Evolutionary conservation across 2,888 invertebrate species (phyloP).

Genomic region (Amphipyra tragopoginis): DNA sequence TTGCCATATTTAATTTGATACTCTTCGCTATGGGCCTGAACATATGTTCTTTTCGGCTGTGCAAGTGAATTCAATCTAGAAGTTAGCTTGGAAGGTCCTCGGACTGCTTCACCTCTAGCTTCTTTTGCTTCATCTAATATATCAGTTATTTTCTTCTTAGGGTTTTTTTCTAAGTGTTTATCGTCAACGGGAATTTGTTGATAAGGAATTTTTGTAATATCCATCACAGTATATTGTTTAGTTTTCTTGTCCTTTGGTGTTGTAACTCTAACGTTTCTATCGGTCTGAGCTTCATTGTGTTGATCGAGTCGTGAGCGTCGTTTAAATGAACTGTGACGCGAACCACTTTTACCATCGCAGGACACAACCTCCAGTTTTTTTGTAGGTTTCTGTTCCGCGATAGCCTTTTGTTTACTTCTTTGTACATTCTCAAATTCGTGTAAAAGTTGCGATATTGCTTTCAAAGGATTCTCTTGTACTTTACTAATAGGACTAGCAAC

Average conservation of each 20-base stretch:
- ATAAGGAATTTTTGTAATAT: constrained; percentile 52
- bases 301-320: constrained; percentile 69
- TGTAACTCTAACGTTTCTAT: constrained; percentile 42
- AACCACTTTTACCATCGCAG: constrained; percentile 57
- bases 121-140: constrained; percentile 83
- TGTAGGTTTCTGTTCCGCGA: constrained; percentile 59
- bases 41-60: constrained; percentile 80
- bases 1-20: constrained; percentile 72
- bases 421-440: constrained; percentile 81
- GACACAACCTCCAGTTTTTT: constrained; percentile 67
- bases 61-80: constrained; percentile 80
- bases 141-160: constrained; percentile 73
- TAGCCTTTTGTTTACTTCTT: constrained; percentile 70
- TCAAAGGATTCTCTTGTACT: constrained; percentile 75
- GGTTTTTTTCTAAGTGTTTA: constrained; percentile 57
- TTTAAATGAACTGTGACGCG: constrained; percentile 60
- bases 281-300: constrained; percentile 54
- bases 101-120: constrained; percentile 84
- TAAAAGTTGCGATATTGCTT: constrained; percentile 82
- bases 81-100: constrained; percentile 76
- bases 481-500: constrained; percentile 55
- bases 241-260: constrained; percentile 55
- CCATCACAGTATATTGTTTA: constrained; percentile 44
- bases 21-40: constrained; percentile 77
- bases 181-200: constrained; percentile 59